Base-by-base conservation (phyloP, 2,113 vertebrate genomes). In the Atherinomorus stipes region DNA sequence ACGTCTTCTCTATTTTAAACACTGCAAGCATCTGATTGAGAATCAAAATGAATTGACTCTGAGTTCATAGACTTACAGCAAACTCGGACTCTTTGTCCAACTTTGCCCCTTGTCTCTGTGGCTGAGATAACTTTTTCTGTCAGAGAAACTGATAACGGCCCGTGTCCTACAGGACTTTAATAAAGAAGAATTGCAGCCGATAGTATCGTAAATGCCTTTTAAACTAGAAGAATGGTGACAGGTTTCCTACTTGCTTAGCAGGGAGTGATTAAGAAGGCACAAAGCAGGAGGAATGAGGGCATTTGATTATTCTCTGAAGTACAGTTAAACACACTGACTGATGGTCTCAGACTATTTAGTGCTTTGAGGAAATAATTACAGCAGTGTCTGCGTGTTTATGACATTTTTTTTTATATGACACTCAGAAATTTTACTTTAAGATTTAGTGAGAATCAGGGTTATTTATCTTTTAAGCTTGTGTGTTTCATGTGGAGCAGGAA, bases 141-240 rank as follows among this genome's bases (percentile, higher is more conserved):
- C 71, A 53, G 42, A 80, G 52, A 34, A 74, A 76, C 80, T 84
- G 84, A 90, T 87, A 76, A 79, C 31, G 11, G 49, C 51, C 56
- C 18, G 38, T 64, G 76, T 86, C 87, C 86, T 65, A 58, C 84
- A 73, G 80, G 56, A 66, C 80, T 83, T 83, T 75, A 85, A 79
- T 85, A 69, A 80, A 78, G 68, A 64, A 25, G 78, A 67, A 53
- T 52, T 70, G 62, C 57, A 50, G 70, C 76, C 42, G 59, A 86
- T 89, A 19, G 45, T 56, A 69, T 85, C 57, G 4, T n/a, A 31
- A 70, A 73, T 49, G 70, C 25, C 68, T 22, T 87, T 84, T 80
- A 60, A 76, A 31, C 59, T 31, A 0, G 15, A 49, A 70, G 59
- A 85, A 77, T 75, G 70, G 76, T 74, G 80, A 65, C 71, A 71